phyloP scores from a whole-genome alignment of 2,888 invertebrate genomes.

The Epinotia brunnichana region DNA sequence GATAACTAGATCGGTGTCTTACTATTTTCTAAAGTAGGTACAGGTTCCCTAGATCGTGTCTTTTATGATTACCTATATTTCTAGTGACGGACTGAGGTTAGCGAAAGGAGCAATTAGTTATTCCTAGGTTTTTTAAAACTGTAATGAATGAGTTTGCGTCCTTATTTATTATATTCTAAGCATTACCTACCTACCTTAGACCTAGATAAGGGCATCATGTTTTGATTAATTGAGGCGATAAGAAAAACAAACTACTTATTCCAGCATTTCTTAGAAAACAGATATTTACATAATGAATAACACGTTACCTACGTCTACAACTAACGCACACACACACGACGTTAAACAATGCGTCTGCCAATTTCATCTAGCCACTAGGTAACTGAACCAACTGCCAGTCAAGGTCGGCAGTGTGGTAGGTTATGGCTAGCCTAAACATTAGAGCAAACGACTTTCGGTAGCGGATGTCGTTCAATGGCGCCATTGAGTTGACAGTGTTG shows the following conservation, averaged over 20 bases:
- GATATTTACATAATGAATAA: not conserved
- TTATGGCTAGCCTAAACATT: constrained; percentile 32
- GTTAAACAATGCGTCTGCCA: constrained; percentile 18
- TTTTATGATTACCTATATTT: not conserved
- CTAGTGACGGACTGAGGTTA: too few species aligned
- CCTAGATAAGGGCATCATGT: too few species aligned
- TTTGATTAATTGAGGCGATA: too few species aligned
- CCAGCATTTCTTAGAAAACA: too few species aligned
- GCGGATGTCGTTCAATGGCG: not conserved
- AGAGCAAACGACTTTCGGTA: not conserved
- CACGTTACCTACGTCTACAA: constrained; percentile 4
- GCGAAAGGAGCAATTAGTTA: too few species aligned
- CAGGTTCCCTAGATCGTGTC: not conserved
- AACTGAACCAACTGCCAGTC: constrained; percentile 13
- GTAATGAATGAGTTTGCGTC: too few species aligned
- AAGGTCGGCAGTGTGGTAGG: constrained; percentile 30
- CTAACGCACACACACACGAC: constrained; percentile 6
- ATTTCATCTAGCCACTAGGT: constrained; percentile 27
- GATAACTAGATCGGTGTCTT: not conserved
- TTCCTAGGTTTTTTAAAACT: too few species aligned
- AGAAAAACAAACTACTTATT: too few species aligned
- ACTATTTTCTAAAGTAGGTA: not conserved
- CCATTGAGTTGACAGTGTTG: not conserved
- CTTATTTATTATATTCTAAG: too few species aligned
- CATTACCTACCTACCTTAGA: too few species aligned